These are phyloP conservation scores for Vultur gryphus DNA, from an alignment of 2,797 vertebrate species.

Conservation along the genomic window DNA sequence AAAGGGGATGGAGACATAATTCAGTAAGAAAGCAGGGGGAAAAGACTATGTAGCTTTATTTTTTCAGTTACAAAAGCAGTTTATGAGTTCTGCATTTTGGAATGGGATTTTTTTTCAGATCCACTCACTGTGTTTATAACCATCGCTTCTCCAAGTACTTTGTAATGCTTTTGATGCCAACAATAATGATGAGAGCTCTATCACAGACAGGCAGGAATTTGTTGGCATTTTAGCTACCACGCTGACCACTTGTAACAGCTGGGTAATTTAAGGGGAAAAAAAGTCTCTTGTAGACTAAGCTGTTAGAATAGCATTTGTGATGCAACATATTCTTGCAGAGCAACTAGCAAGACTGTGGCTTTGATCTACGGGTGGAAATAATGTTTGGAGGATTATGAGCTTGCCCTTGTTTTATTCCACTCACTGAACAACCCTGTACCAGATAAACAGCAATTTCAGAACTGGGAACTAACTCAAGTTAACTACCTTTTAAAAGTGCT, in stretches of 20 bases:
- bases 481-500: neutral
- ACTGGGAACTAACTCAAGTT: neutral
- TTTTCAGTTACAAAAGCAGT: neutral
- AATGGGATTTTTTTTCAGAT: neutral
- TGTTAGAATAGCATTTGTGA: neutral
- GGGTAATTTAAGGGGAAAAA: neutral
- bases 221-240: neutral
- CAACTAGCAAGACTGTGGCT: neutral
- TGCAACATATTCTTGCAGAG: neutral
- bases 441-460: neutral
- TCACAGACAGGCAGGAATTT: neutral
- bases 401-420: neutral
- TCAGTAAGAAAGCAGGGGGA: neutral
- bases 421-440: neutral
- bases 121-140: neutral
- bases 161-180: neutral
- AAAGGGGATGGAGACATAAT: neutral
- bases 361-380: neutral
- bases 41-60: neutral
- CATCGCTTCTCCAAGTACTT: neutral
- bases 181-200: neutral
- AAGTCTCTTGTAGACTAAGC: neutral
- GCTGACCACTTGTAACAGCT: neutral
- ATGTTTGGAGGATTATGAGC: too few relatives aligned
- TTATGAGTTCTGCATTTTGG: neutral